phyloP scores from a whole-genome alignment of 92 coral and sea anemone species.

The Siderastrea siderea region DNA sequence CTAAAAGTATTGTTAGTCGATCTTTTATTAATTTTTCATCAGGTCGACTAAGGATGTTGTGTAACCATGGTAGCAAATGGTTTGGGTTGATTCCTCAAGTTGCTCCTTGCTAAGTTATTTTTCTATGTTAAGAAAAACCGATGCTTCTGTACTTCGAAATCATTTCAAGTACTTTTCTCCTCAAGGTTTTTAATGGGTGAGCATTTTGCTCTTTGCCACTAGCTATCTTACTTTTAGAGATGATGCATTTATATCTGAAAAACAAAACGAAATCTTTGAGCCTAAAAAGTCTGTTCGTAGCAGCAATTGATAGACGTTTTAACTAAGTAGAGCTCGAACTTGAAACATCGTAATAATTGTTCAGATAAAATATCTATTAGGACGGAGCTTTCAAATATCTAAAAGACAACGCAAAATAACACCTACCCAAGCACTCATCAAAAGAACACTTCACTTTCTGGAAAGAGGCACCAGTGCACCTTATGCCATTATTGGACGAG shows the following conservation, averaged over 20 bases:
- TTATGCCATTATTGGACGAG: constrained; percentile 28
- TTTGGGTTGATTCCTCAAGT: not conserved
- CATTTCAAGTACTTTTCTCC: not conserved
- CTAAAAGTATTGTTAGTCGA: not conserved
- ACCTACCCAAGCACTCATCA: constrained; percentile 31
- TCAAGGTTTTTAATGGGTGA: not conserved
- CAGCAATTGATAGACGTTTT: no score
- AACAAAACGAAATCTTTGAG: no score
- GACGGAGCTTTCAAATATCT: not conserved
- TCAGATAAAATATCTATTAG: not conserved
- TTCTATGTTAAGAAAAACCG: no score
- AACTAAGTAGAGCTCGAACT: no score
- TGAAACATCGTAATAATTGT: no score
- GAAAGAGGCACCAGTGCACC: constrained; percentile 9
- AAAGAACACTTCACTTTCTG: constrained; percentile 14
- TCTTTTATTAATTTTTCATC: not conserved
- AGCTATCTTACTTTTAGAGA: not conserved
- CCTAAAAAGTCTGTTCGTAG: no score
- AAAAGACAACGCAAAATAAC: not conserved
- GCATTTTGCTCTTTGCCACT: not conserved
- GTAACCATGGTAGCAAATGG: not conserved
- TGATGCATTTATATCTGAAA: not conserved
- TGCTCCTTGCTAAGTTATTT: not conserved
- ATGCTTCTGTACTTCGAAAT: not conserved
- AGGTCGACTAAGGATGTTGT: not conserved